These are phyloP conservation scores for Chanos chanos DNA, from an alignment of 2,797 vertebrate genomes.

Conservation along the genomic window DNA sequence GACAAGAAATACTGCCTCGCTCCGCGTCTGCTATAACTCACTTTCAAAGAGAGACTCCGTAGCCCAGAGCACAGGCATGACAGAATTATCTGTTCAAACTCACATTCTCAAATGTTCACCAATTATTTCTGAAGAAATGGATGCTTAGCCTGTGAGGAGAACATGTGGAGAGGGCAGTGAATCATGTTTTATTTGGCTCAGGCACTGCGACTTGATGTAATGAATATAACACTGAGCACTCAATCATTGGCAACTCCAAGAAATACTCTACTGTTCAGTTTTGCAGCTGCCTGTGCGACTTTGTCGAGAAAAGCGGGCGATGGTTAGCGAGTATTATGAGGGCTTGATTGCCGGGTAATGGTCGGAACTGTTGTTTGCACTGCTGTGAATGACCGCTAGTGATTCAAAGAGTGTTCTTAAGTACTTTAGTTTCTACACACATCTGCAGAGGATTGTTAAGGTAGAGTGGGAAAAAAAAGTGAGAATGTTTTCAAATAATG, in stretches of 20 bases:
- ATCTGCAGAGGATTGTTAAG: background rate
- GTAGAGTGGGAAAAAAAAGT: too few relatives aligned
- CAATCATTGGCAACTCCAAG: background rate
- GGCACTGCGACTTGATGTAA: background rate
- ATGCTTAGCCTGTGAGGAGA: background rate
- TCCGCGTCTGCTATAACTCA: background rate
- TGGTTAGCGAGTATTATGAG: background rate
- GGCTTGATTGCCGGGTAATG: constrained; percentile 10
- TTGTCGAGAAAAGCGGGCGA: background rate
- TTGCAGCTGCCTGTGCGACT: background rate
- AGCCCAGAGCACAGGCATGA: background rate
- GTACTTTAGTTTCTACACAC: too few relatives aligned
- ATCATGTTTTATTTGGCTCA: background rate
- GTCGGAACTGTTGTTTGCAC: too few relatives aligned
- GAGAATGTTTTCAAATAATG: background rate
- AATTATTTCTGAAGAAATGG: background rate
- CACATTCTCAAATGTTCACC: background rate
- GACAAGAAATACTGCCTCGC: background rate
- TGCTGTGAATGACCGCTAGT: too few relatives aligned
- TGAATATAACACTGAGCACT: background rate
- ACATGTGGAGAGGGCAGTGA: background rate
- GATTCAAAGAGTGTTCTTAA: too few relatives aligned
- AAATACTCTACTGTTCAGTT: background rate
- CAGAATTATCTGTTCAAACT: background rate
- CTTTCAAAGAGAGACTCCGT: background rate